Percentiles rank a stretch among this genome's conserved stretches.
Conservation (phyloP, 1,140 invertebrate genomes). For the Drosophila navojoa region DNA sequence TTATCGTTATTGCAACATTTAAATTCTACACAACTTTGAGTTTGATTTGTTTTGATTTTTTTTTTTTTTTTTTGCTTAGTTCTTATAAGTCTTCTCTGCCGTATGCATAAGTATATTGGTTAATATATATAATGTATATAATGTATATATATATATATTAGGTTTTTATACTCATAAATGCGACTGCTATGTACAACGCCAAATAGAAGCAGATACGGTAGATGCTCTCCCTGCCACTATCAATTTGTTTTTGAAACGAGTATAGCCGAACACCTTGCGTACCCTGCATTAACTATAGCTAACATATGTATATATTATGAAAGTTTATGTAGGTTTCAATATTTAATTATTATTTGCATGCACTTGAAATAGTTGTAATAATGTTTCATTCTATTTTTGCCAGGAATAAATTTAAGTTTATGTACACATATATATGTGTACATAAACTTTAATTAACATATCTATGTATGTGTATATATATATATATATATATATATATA, state of each 20-base stretch:
- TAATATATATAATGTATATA: constrained; percentile 6
- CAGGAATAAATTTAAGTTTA: constrained; percentile 1
- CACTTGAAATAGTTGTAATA: not conserved
- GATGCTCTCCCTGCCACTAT: not conserved
- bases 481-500: too few species aligned
- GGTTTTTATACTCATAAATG: constrained; percentile 39
- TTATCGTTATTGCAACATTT: constrained; percentile 41
- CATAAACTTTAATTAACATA: too few species aligned
- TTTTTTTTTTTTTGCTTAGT: constrained; percentile 49
- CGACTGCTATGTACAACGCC: constrained; percentile 66
- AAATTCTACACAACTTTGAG: constrained; percentile 78
- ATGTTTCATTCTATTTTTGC: constrained; percentile 1
- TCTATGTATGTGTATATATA: too few species aligned
- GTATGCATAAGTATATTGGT: constrained; percentile 37
- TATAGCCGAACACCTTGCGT: not conserved
- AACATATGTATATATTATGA: not conserved
- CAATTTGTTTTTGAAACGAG: not conserved
- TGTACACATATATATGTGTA: not conserved
- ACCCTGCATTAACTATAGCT: not conserved
- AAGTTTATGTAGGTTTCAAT: not conserved
- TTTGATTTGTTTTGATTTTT: constrained; percentile 47
- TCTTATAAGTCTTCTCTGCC: constrained; percentile 71
- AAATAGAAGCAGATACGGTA: constrained; percentile 3
- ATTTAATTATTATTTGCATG: constrained; percentile 27
- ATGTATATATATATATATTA: not conserved